phyloP scores from a whole-genome alignment of 2,888 invertebrate species.

The Ernsta delagoae region DNA sequence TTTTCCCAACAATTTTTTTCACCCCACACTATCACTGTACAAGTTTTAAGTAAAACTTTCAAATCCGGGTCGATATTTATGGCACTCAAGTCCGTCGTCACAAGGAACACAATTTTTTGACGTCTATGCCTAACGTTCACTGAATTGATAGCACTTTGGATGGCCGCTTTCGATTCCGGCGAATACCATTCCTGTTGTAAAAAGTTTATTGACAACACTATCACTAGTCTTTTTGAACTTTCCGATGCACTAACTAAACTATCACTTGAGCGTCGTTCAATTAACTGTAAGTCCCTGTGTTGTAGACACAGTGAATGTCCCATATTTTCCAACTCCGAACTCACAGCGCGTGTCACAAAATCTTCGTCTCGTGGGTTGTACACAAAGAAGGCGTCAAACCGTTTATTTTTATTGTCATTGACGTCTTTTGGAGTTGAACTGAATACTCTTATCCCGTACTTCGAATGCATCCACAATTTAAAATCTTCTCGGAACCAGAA shows the following conservation, averaged over 20 bases:
- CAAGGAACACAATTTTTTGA: conserved; percentile 84
- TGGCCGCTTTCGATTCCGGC: conserved; percentile 92
- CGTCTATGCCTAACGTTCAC: conserved; percentile 87
- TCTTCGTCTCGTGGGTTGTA: conserved; percentile 93
- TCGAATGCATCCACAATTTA: conserved; percentile 91
- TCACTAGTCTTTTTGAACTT: conserved; percentile 89
- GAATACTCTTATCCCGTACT: conserved; percentile 90
- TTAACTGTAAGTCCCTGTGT: conserved; percentile 86
- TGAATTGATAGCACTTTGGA: conserved; percentile 88
- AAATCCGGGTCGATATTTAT: conserved; percentile 90
- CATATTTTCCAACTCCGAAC: conserved; percentile 89
- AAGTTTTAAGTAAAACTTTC: conserved; percentile 89
- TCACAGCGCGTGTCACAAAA: conserved; percentile 88
- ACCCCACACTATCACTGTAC: conserved; percentile 91
- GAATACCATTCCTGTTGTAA: conserved; percentile 93
- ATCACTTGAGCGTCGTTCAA: conserved; percentile 83
- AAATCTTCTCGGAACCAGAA: conserved; percentile 92
- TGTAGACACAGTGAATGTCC: conserved; percentile 87
- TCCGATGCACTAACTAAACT: conserved; percentile 83
- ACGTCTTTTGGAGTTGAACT: conserved; percentile 84
- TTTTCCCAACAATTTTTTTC: conserved; percentile 96
- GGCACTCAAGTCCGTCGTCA: conserved; percentile 85
- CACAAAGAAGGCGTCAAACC: conserved; percentile 95
- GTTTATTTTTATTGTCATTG: conserved; percentile 86
- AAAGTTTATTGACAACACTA: conserved; percentile 92